Conservation (phyloP, 2,113 vertebrate genomes). For the western clawed frog (Xenopus tropicalis) region UCB_Xtro_10.0 CM004443.2:124407001-124407500, state of each 20-base stretch:
- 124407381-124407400: slow-evolving; percentile 30
- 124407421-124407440: slow-evolving; percentile 40
- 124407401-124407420: slow-evolving; percentile 34
- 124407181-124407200: slow-evolving; percentile 45
- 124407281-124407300: slow-evolving; percentile 39
- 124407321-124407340: slow-evolving; percentile 44
- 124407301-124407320: slow-evolving; percentile 31
- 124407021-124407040: not conserved
- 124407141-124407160: slow-evolving; percentile 36
- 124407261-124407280: slow-evolving; percentile 31
- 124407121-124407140: slow-evolving; percentile 40
- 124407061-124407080: not conserved
- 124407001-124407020: no score
- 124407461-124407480: slow-evolving; percentile 24
- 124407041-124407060: no score
- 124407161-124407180: slow-evolving; percentile 43
- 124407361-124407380: slow-evolving; percentile 38
- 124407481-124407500: slow-evolving; percentile 8
- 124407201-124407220: slow-evolving; percentile 45
- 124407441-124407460: slow-evolving; percentile 8
- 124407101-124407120: slow-evolving; percentile 27
- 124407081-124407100: slow-evolving; percentile 34
- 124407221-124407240: slow-evolving; percentile 36
- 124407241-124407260: slow-evolving; percentile 42
- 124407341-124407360: slow-evolving; percentile 38